Conservation (phyloP, 2,113 vertebrate species). For the Leuciscus idus region DNA sequence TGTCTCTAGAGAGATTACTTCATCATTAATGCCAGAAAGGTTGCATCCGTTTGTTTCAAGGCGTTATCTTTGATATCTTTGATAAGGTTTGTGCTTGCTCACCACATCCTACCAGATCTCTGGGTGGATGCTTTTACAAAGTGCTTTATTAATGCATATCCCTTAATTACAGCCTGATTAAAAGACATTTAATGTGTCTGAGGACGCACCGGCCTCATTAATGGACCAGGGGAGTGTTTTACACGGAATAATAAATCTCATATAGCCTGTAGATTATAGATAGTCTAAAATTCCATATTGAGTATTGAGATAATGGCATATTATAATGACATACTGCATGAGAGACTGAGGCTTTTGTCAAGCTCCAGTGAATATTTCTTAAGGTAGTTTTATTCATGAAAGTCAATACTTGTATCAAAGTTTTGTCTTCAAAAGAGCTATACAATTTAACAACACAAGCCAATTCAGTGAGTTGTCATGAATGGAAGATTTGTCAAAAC, state of each 20-base stretch:
- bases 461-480: not conserved
- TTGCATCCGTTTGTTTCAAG: slow-evolving; percentile 20
- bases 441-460: not conserved
- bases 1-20: slow-evolving; percentile 42
- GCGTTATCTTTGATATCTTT: slow-evolving; percentile 42
- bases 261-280: not conserved
- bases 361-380: not conserved
- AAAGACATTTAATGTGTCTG: slow-evolving; percentile 43
- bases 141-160: slow-evolving; percentile 47
- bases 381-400: not conserved
- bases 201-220: not conserved
- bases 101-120: slow-evolving; percentile 41
- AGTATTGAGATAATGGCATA: not conserved
- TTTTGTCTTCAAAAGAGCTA: not conserved
- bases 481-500: not conserved
- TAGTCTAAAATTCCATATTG: not conserved
- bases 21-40: slow-evolving; percentile 39
- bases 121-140: slow-evolving; percentile 44
- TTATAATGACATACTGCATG: not conserved
- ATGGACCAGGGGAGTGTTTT: not conserved
- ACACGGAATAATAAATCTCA: slow-evolving; percentile 12
- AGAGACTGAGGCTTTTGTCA: not conserved
- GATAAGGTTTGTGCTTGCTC: slow-evolving; percentile 48
- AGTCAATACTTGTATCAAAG: not conserved
- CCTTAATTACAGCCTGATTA: slow-evolving; percentile 44